Evolutionary conservation across 2,113 vertebrate genomes (phyloP).

Genomic region (Prochilodus magdalenae): DNA sequence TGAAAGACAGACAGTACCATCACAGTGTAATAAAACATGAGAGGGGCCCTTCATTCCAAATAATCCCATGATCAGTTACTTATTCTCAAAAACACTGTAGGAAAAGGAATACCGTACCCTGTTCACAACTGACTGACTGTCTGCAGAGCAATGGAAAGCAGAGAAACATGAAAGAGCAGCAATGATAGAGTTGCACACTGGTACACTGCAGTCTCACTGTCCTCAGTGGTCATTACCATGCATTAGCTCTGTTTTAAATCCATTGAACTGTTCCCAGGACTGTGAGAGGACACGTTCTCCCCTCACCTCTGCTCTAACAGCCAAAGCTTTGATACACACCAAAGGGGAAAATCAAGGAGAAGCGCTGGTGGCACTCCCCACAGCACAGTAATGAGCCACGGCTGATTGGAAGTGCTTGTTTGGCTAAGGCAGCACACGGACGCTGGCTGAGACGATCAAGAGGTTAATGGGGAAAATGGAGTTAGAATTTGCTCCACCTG

Average conservation of each 20-base stretch:
- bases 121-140: background rate
- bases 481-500: background rate
- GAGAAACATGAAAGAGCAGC: background rate
- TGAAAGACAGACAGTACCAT: no score
- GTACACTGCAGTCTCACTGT: background rate
- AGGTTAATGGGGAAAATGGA: background rate
- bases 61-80: background rate
- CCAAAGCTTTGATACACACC: slow-evolving; percentile 24
- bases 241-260: slow-evolving; percentile 10
- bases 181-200: background rate
- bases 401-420: background rate
- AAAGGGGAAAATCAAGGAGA: background rate
- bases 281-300: background rate
- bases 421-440: background rate
- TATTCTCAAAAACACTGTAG: background rate
- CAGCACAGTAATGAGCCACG: background rate
- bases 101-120: background rate
- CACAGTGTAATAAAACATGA: background rate
- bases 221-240: background rate
- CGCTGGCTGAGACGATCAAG: background rate
- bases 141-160: background rate
- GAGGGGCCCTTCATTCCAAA: background rate
- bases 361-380: background rate
- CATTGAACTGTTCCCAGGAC: slow-evolving; percentile 18
- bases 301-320: slow-evolving; percentile 14